Evolutionary conservation across 2,113 vertebrate genomes (phyloP).

Genomic region (Oryzias celebensis): DNA sequence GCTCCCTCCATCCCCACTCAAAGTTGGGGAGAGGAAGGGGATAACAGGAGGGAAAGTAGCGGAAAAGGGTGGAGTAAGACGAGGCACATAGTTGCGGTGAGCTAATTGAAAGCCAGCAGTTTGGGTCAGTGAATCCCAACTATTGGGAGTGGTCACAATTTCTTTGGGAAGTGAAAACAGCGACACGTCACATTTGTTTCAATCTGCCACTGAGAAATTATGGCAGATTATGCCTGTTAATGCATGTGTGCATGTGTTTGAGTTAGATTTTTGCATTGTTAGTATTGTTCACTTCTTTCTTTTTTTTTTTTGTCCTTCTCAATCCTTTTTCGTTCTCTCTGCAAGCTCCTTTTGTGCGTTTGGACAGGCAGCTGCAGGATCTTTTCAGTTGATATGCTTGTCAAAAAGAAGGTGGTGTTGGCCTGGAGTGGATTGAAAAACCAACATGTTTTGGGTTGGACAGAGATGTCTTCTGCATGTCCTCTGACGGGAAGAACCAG

Average conservation of each 20-base stretch:
- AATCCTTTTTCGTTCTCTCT: not conserved
- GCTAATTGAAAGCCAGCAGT: constrained; percentile 70
- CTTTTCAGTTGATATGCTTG: constrained; percentile 10
- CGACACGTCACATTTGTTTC: constrained; percentile 13
- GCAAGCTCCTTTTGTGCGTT: constrained; percentile 6
- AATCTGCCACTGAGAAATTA: not conserved
- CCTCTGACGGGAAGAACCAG: too few relatives aligned
- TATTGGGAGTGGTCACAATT: constrained; percentile 64
- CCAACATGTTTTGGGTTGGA: not conserved
- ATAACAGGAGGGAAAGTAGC: constrained; percentile 45
- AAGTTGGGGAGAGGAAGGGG: too few relatives aligned
- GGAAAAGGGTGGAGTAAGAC: constrained; percentile 71
- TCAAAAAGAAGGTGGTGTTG: not conserved
- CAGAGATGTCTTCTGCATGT: too few relatives aligned
- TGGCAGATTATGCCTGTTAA: constrained; percentile 3
- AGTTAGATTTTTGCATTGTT: not conserved
- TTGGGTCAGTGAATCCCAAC: constrained; percentile 53
- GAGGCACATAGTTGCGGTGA: constrained; percentile 74
- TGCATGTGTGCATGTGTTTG: not conserved
- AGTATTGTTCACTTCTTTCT: constrained; percentile 2
- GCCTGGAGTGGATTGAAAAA: constrained; percentile 3
- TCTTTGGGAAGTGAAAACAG: constrained; percentile 30
- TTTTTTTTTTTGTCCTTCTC: not conserved
- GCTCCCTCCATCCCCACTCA: constrained; percentile 20
- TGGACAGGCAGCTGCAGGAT: constrained; percentile 3